Evolutionary conservation across 1,140 invertebrate species (phyloP).

Genomic region (Subanguina moxae): DNA sequence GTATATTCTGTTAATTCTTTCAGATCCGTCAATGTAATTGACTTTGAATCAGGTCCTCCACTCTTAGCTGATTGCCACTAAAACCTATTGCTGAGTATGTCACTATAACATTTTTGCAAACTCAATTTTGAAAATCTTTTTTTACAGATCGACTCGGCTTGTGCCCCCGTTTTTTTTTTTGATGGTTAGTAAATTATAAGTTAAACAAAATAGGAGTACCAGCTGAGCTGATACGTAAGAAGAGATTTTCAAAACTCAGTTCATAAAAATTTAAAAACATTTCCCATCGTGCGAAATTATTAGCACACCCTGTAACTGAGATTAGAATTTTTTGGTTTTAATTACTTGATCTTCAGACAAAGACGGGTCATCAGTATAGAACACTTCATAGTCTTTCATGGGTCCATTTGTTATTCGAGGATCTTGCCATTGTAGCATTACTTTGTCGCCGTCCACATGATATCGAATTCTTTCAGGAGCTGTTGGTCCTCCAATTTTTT

Average conservation of each 20-base stretch:
- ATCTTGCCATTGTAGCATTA: slow-evolving; percentile 53
- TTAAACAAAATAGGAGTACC: too few relatives aligned
- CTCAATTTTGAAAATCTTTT: too few relatives aligned
- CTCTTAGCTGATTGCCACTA: slow-evolving; percentile 44
- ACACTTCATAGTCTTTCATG: slow-evolving; percentile 57
- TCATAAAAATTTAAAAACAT: too few relatives aligned
- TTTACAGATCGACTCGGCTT: too few relatives aligned
- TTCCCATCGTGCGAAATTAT: too few relatives aligned
- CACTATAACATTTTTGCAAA: too few relatives aligned
- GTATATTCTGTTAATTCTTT: slow-evolving; percentile 52
- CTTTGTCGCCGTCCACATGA: slow-evolving; percentile 53
- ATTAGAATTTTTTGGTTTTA: background rate
- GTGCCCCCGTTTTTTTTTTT: too few relatives aligned
- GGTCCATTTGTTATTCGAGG: slow-evolving; percentile 55
- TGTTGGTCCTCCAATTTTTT: slow-evolving; percentile 42
- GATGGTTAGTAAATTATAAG: too few relatives aligned
- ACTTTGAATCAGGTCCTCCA: slow-evolving; percentile 41
- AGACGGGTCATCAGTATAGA: slow-evolving; percentile 54
- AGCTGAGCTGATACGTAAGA: too few relatives aligned
- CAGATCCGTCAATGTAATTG: slow-evolving; percentile 37
- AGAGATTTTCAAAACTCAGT: too few relatives aligned
- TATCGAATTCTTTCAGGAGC: slow-evolving; percentile 53
- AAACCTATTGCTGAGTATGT: too few relatives aligned
- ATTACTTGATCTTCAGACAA: slow-evolving; percentile 38
- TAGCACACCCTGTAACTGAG: too few relatives aligned